A percentile compares a stretch with the other conserved stretches of the same genome.
These are phyloP conservation scores for Melanotaenia nigrans DNA, from an alignment of 2,797 vertebrate genomes.

Conservation along the genomic window DNA sequence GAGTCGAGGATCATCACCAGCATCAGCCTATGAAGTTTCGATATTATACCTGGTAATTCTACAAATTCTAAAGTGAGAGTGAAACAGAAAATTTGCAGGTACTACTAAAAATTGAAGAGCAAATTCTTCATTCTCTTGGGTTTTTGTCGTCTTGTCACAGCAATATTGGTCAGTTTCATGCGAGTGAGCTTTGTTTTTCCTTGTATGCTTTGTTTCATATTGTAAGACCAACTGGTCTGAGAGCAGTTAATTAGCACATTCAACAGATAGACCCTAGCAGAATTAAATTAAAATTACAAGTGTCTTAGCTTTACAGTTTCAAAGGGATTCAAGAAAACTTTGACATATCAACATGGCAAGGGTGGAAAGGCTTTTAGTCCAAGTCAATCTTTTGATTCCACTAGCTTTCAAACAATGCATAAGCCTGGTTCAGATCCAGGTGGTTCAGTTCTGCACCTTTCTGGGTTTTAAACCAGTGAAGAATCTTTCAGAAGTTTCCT, in stretches of 20 bases:
- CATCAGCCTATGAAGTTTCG: not conserved
- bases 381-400: not conserved
- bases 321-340: too few species aligned
- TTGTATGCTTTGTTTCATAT: constrained; percentile 1
- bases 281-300: too few species aligned
- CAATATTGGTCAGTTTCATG: not conserved
- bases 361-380: not conserved
- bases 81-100: not conserved
- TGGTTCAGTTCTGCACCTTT: not conserved
- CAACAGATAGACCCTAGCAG: too few species aligned
- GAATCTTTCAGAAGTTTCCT: not conserved
- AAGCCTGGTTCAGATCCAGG: not conserved
- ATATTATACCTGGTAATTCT: not conserved
- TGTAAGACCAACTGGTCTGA: not conserved
- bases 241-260: not conserved
- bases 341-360: too few species aligned
- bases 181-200: not conserved
- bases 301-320: too few species aligned
- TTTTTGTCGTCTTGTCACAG: constrained; percentile 1
- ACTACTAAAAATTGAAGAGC: constrained; percentile 5
- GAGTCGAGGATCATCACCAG: constrained; percentile 3
- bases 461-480: too few species aligned
- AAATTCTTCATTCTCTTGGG: not conserved
- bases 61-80: not conserved
- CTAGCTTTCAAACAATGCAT: not conserved